phyloP scores from a whole-genome alignment of 1,140 invertebrate genomes.

The Vanessa atalanta region DNA sequence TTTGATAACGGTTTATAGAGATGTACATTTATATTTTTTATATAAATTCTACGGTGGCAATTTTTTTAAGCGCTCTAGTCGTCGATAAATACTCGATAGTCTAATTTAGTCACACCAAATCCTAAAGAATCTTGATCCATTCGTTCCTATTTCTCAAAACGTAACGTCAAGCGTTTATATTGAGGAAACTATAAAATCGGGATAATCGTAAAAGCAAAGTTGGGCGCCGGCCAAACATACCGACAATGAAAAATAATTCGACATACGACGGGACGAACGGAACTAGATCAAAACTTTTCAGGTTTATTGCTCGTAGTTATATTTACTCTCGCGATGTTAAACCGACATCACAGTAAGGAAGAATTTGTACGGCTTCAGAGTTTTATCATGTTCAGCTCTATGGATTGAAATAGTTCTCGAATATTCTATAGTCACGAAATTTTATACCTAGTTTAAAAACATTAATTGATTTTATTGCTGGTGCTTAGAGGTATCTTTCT shows the following conservation, averaged over 20 bases:
- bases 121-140: constrained; percentile 27
- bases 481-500: too few species aligned
- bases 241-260: constrained; percentile 76
- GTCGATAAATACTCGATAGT: neutral
- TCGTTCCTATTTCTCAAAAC: constrained; percentile 47
- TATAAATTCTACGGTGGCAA: too few species aligned
- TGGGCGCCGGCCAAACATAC: constrained; percentile 61
- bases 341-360: constrained; percentile 8
- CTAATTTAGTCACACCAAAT: constrained; percentile 10
- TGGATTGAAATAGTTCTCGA: constrained; percentile 9
- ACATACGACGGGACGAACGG: constrained; percentile 57
- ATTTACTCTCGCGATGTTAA: constrained; percentile 32
- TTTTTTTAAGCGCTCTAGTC: too few species aligned
- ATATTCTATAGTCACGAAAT: constrained; percentile 7
- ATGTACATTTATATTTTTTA: too few species aligned
- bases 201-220: constrained; percentile 74
- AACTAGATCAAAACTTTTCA: constrained; percentile 60
- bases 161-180: constrained; percentile 66
- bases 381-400: constrained; percentile 14
- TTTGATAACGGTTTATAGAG: too few species aligned
- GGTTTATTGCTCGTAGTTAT: constrained; percentile 45
- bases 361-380: constrained; percentile 25
- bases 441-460: neutral
- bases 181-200: constrained; percentile 72
- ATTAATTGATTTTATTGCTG: too few species aligned